Evolutionary conservation across 2,113 vertebrate genomes (phyloP).

Genomic region (Rattus norvegicus): DNA sequence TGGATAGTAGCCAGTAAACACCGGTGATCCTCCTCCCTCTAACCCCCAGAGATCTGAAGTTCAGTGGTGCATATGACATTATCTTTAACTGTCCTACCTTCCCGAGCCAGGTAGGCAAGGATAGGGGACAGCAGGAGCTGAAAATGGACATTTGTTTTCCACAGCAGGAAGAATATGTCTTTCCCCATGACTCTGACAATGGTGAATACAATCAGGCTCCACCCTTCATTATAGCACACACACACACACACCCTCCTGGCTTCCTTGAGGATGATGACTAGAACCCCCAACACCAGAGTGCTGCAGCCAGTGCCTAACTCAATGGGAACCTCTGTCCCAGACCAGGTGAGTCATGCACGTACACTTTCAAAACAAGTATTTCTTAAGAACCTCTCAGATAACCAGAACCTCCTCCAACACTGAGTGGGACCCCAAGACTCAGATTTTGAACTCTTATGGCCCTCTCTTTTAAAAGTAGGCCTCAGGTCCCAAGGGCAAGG

Average conservation of each 20-base stretch:
- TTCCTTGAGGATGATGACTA: background rate
- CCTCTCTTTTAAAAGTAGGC: background rate
- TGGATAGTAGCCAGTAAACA: background rate
- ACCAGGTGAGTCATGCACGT: background rate
- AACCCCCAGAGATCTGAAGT: background rate
- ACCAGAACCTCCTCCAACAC: background rate
- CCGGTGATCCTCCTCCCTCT: background rate
- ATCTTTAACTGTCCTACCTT: background rate
- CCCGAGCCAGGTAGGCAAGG: background rate
- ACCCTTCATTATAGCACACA: background rate
- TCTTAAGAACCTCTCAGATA: background rate
- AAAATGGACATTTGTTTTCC: slow-evolving; percentile 36
- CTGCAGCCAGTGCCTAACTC: background rate
- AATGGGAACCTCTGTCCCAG: background rate
- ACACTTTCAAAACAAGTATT: background rate
- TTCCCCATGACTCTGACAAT: background rate
- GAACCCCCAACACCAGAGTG: background rate
- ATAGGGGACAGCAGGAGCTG: background rate
- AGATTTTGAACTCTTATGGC: background rate
- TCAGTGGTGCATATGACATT: background rate
- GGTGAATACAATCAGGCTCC: background rate
- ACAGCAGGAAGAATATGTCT: background rate
- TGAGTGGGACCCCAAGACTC: background rate
- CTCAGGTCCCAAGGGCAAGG: background rate
- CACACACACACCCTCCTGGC: background rate